A percentile compares a stretch with the other conserved stretches of the same genome.
Conservation (phyloP, 2,888 invertebrate species). For the Eretmocerus hayati region DNA sequence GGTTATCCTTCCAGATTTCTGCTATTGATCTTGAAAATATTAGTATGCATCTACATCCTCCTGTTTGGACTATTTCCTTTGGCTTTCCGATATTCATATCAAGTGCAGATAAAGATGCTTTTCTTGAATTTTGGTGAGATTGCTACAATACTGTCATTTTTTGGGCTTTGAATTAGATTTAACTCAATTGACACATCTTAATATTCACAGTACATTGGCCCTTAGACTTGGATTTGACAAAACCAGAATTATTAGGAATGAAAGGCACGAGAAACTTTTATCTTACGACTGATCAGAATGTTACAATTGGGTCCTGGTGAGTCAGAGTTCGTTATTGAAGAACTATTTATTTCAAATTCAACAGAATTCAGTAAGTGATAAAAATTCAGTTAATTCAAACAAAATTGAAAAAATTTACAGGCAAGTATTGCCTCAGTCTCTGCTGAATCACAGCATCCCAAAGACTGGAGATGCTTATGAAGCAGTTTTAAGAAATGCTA, state of each 20-base stretch:
- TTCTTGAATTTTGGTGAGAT: conserved; percentile 75
- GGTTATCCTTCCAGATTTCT: conserved; percentile 48
- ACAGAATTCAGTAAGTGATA: too few relatives aligned
- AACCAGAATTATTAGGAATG: conserved; percentile 54
- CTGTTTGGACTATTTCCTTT: conserved; percentile 64
- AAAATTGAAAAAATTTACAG: conserved; percentile 38
- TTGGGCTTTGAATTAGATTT: conserved; percentile 1
- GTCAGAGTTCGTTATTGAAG: conserved; percentile 24
- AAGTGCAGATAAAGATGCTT: conserved; percentile 61
- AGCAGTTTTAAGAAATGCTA: conserved; percentile 49
- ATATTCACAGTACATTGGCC: conserved; percentile 50
- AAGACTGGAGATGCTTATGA: conserved; percentile 47
- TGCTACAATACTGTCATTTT: too few relatives aligned
- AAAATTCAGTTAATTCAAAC: too few relatives aligned
- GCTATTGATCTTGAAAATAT: conserved; percentile 46
- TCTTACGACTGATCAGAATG: conserved; percentile 52
- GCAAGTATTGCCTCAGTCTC: conserved; percentile 70
- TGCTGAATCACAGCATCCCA: conserved; percentile 47
- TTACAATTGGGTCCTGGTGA: conserved; percentile 55
- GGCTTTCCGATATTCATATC: conserved; percentile 65
- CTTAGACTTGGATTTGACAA: conserved; percentile 49
- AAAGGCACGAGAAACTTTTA: conserved; percentile 63
- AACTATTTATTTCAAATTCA: too few relatives aligned
- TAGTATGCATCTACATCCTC: conserved; percentile 51
- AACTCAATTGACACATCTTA: conserved; percentile 8